Evolutionary conservation across 2,113 vertebrate genomes (phyloP), one percentile per base, ranked within the genome.

Genomic region (Sceloporus tristichus): DNA sequence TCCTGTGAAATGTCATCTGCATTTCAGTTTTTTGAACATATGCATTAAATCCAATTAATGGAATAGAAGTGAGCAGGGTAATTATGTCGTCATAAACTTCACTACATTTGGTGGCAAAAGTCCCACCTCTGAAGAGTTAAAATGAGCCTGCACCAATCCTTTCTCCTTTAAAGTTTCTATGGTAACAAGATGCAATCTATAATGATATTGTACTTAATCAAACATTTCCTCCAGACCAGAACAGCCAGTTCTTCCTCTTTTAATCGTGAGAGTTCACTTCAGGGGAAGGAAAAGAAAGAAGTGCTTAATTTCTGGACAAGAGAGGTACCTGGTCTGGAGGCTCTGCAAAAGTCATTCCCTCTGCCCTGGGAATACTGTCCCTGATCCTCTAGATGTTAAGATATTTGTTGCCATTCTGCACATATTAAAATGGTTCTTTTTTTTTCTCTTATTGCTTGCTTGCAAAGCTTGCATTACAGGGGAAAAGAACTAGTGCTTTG

Each of bases 111-210:
- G 90, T 94, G 93, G 85, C 91, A 96, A 95, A 94, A 93, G 87
- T 54, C 78, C 42, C 29, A 91, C 94, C 87, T 94, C 96, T 95
- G 87, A 97, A 96, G 96, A 96, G 96, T 97, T 96, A 97, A 96
- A 96, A 93, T 95, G 92, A 94, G 94, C 94, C 59, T 19, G 38
- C 48, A 71, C 6, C 75, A 79, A 85, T 40, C 23, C 77, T 59
- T 94, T 92, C 93, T 95, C 86, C 91, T 95, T 91, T 91, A 94
- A 96, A 97, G 96, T 97, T 97, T 96, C 97, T 97, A 97, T 97
- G 96, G 97, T 95, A 97, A 97, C 97, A 96, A 96, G 96, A 97
- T 96, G 94, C 94, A 96, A 96, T 97, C 96, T 96, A 92, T 94
- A 97, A 94, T 94, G 94, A 96, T 95, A 95, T 89, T 94, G 93